A percentile compares a stretch with the other conserved stretches of the same genome.
Evolutionary conservation across 2,113 vertebrate species (phyloP).

Genomic region (Oncorhynchus masou): DNA sequence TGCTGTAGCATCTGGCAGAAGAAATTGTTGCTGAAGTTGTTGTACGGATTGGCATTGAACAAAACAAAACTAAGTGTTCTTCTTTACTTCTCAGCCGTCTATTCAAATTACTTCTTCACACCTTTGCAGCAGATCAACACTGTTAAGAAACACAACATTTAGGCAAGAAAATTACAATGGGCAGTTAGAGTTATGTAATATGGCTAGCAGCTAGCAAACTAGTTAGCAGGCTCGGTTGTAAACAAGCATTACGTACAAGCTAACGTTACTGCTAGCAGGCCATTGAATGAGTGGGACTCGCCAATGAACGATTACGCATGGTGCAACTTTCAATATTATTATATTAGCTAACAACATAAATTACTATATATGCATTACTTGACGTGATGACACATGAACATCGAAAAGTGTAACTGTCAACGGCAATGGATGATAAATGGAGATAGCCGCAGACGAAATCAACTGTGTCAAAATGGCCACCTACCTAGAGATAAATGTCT

Average conservation of each 20-base stretch:
- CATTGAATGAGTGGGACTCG: too few species aligned
- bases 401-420: background rate
- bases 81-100: background rate
- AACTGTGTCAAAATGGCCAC: conserved; percentile 53
- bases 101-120: background rate
- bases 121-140: conserved; percentile 32
- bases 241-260: background rate
- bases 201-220: background rate
- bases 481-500: conserved; percentile 4
- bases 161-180: background rate
- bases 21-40: background rate
- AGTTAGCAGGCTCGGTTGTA: background rate
- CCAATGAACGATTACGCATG: too few species aligned
- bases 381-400: background rate
- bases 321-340: too few species aligned
- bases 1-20: background rate
- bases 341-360: background rate
- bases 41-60: background rate
- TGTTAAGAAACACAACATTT: conserved; percentile 18
- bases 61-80: background rate
- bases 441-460: conserved; percentile 30
- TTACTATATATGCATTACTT: background rate
- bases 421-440: background rate
- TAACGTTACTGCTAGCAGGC: background rate
- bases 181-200: background rate